Conservation (phyloP, 1,140 invertebrate species). For the Eumeta japonica region DNA sequence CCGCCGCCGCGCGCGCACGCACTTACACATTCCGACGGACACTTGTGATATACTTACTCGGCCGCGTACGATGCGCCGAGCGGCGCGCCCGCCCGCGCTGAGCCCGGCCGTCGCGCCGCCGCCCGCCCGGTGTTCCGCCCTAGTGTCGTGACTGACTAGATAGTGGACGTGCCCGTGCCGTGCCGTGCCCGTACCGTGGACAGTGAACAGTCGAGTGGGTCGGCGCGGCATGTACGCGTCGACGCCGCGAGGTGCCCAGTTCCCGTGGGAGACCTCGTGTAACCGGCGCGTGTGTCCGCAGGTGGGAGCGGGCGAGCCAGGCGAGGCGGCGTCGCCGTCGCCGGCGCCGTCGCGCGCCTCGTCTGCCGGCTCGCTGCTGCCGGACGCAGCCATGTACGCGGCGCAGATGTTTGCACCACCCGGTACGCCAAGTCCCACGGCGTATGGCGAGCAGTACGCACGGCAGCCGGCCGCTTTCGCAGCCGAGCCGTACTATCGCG, state of each 20-base stretch:
- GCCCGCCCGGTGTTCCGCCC: conserved; percentile 33
- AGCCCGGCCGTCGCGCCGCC: conserved; percentile 35
- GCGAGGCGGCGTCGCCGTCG: conserved; percentile 48
- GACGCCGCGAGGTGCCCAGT: conserved; percentile 46
- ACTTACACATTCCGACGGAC: conserved; percentile 49
- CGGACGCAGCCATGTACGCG: conserved; percentile 53
- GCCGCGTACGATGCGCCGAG: conserved; percentile 49
- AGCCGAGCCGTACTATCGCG: conserved; percentile 51
- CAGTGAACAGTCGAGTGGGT: conserved; percentile 37
- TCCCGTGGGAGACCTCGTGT: conserved; percentile 55
- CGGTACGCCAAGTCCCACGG: conserved; percentile 51
- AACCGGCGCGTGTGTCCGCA: conserved; percentile 56
- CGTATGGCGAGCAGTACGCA: conserved; percentile 48
- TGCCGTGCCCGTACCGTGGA: conserved; percentile 49
- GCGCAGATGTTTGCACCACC: conserved; percentile 55
- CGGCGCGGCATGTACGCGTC: conserved; percentile 53
- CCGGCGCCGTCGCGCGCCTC: conserved; percentile 50
- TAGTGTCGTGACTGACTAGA: conserved; percentile 47
- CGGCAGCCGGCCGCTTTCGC: conserved; percentile 40
- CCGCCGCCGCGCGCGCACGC: conserved; percentile 55
- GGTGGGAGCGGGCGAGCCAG: conserved; percentile 49
- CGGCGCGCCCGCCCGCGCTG: conserved; percentile 49
- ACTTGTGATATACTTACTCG: conserved; percentile 45
- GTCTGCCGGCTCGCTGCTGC: conserved; percentile 50
- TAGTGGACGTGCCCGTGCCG: conserved; percentile 48